Percentiles rank a stretch among this genome's conserved stretches.
Conservation (phyloP, 2,888 invertebrate species). For the Bhutanitis thaidina region DNA sequence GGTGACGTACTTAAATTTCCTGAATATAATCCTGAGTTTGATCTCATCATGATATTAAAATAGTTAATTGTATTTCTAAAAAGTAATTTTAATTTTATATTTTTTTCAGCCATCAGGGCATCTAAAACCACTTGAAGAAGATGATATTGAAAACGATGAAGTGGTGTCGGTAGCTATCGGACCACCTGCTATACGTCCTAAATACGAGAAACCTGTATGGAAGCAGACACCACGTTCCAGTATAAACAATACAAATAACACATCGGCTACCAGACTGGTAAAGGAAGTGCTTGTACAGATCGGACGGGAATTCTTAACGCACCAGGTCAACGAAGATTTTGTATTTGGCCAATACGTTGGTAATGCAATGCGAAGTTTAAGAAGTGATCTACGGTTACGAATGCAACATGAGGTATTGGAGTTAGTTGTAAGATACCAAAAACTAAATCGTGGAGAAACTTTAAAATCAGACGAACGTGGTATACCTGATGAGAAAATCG, state of each 20-base stretch:
- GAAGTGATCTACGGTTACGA: conserved; percentile 43
- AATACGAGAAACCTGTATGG: conserved; percentile 50
- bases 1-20: too few relatives aligned
- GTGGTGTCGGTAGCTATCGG: conserved; percentile 68
- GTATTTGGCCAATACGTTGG: conserved; percentile 70
- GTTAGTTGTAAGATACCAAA: conserved; percentile 50
- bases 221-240: conserved; percentile 32
- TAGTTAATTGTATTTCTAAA: too few relatives aligned
- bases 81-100: too few relatives aligned
- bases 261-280: conserved; percentile 40
- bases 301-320: conserved; percentile 54
- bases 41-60: too few relatives aligned
- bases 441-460: conserved; percentile 23
- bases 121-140: conserved; percentile 58
- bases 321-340: conserved; percentile 64
- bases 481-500: conserved; percentile 7
- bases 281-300: conserved; percentile 54
- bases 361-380: conserved; percentile 57
- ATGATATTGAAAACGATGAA: conserved; percentile 69
- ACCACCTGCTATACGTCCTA: conserved; percentile 57
- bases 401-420: conserved; percentile 69
- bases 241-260: conserved; percentile 20
- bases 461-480: conserved; percentile 4
- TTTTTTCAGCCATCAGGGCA: conserved; percentile 57
- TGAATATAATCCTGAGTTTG: too few relatives aligned